Conservation (phyloP, 2,797 vertebrate species). For the Macropus fuliginosus region DNA sequence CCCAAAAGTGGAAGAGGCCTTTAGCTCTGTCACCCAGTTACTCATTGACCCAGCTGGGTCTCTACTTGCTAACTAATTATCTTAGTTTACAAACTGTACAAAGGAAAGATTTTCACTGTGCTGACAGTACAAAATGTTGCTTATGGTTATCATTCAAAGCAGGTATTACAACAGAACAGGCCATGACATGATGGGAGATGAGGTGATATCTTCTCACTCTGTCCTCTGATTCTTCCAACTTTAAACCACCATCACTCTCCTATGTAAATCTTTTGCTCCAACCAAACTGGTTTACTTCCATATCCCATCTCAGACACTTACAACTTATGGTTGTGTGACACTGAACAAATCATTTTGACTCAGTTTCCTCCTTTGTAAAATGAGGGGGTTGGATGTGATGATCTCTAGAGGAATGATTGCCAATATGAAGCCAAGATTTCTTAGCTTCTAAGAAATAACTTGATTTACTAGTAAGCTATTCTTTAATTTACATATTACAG, state of each 20-base stretch:
- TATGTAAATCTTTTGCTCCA: background rate
- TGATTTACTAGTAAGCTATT: background rate
- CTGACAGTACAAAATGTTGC: background rate
- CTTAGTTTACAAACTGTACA: background rate
- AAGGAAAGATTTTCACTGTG: background rate
- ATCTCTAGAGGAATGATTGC: background rate
- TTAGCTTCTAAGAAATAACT: constrained; percentile 6
- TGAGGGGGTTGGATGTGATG: background rate
- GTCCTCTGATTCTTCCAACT: background rate
- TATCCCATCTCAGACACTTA: background rate
- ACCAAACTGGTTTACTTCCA: background rate
- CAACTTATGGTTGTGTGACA: background rate
- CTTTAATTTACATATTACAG: constrained; percentile 2
- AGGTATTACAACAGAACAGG: background rate
- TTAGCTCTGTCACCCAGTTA: background rate
- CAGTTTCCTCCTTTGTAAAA: background rate
- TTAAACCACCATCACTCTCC: background rate
- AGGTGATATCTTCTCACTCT: background rate
- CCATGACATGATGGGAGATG: background rate
- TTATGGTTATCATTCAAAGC: background rate
- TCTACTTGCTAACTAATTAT: background rate
- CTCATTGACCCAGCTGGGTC: background rate
- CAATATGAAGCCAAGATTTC: background rate
- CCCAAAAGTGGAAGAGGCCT: background rate
- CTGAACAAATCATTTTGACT: background rate